phyloP scores from a whole-genome alignment of 1,140 invertebrate genomes.

The Zophobas morio region DNA sequence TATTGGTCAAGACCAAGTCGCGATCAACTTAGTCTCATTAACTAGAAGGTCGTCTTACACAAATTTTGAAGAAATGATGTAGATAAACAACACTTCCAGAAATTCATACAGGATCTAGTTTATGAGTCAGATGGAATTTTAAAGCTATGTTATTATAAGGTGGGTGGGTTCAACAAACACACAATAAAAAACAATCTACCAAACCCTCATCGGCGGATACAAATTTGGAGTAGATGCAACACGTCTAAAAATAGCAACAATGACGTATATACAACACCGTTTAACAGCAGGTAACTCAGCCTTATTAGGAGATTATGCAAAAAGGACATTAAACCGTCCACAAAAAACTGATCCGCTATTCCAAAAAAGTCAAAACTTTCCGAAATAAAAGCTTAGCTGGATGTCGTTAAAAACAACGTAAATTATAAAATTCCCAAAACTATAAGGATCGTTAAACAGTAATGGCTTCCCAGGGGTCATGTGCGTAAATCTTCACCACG shows the following conservation, averaged over 20 bases:
- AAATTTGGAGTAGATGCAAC: neutral
- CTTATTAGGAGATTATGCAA: neutral
- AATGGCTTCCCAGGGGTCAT: no score
- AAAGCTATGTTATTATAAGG: neutral
- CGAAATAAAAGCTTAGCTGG: no score
- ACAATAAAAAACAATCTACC: neutral
- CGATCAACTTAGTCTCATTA: no score
- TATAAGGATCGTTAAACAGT: no score
- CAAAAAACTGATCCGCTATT: no score
- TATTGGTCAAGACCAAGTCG: neutral
- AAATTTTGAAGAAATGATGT: slow-evolving; percentile 21
- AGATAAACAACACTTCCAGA: slow-evolving; percentile 13
- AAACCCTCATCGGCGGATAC: neutral
- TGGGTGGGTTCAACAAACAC: neutral
- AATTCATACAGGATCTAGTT: slow-evolving; percentile 14
- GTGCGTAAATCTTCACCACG: neutral
- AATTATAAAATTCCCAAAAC: no score
- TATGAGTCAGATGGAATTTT: neutral
- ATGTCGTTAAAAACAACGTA: no score
- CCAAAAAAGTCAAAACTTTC: no score
- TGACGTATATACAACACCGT: neutral
- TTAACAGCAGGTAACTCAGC: neutral
- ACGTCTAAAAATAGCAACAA: slow-evolving; percentile 20
- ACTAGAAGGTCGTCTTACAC: slow-evolving; percentile 15
- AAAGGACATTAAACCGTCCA: no score